Conservation (phyloP, 2,797 vertebrate species). For the Syngnathus acus region DNA sequence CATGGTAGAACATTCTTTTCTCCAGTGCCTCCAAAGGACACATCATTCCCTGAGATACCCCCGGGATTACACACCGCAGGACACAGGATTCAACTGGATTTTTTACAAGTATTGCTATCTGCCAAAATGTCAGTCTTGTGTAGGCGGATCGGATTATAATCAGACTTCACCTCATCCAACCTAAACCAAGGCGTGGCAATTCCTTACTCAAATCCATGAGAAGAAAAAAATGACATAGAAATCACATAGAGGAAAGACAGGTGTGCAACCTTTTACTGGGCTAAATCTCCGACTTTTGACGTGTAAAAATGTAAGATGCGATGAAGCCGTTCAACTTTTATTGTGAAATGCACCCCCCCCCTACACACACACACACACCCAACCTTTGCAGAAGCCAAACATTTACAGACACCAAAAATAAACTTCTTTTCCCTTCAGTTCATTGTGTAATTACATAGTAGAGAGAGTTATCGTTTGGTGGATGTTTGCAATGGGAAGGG, state of each 20-base stretch:
- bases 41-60: not conserved
- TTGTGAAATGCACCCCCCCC: slow-evolving; percentile 54
- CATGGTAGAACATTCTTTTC: not conserved
- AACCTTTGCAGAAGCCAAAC: slow-evolving; percentile 52
- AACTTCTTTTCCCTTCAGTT: slow-evolving; percentile 49
- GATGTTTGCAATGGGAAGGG: slow-evolving; percentile 70
- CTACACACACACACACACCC: slow-evolving; percentile 27
- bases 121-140: not conserved
- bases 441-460: slow-evolving; percentile 65
- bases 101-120: slow-evolving; percentile 1
- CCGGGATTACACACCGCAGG: not conserved
- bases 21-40: not conserved
- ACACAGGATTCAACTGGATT: not conserved
- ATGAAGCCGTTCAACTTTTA: slow-evolving; percentile 58
- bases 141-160: not conserved
- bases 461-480: slow-evolving; percentile 47
- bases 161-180: not conserved
- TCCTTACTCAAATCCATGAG: not conserved
- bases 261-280: slow-evolving; percentile 21
- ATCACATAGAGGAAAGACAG: not conserved
- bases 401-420: slow-evolving; percentile 75
- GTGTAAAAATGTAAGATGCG: slow-evolving; percentile 54
- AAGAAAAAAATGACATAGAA: not conserved
- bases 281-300: slow-evolving; percentile 39
- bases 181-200: not conserved